These are phyloP conservation scores for Lates japonicus DNA, from an alignment of 2,797 vertebrate species.

Conservation along the genomic window DNA sequence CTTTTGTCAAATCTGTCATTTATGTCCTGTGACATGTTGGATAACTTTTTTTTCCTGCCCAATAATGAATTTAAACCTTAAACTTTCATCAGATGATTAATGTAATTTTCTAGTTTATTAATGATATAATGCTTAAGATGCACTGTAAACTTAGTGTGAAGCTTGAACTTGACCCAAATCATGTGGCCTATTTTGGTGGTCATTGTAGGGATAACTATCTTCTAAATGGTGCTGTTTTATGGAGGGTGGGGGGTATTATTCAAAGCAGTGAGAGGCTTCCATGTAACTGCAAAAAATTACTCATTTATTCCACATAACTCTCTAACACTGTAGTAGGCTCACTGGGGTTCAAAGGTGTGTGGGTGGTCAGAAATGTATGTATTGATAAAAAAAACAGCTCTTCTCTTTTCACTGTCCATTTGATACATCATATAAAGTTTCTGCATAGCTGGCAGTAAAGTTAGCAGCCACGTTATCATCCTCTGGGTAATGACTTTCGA, in stretches of 20 bases:
- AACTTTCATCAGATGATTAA: neutral
- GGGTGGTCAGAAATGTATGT: slow-evolving; percentile 12
- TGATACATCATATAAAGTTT: slow-evolving; percentile 21
- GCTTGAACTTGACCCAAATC: neutral
- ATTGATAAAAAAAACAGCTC: slow-evolving; percentile 4
- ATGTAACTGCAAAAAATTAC: neutral
- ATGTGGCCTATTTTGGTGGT: neutral
- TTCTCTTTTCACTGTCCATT: slow-evolving; percentile 13
- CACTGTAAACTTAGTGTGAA: neutral
- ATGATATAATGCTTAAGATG: neutral
- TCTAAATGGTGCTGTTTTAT: neutral
- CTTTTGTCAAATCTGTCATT: neutral
- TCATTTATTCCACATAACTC: neutral
- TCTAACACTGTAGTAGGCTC: neutral
- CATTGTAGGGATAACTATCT: neutral
- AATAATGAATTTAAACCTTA: neutral
- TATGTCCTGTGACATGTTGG: neutral
- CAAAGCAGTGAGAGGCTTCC: neutral
- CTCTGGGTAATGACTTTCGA: slow-evolving; percentile 26
- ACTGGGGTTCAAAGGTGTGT: slow-evolving; percentile 15
- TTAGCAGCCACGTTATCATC: slow-evolving; percentile 13
- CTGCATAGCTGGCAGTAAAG: slow-evolving; percentile 28
- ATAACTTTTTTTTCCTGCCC: neutral
- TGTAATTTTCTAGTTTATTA: neutral
- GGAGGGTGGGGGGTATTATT: neutral